Evolutionary conservation across 2,797 vertebrate species (phyloP), one percentile per base, ranked within the genome.

Genomic region (Microcaecilia unicolor): DNA sequence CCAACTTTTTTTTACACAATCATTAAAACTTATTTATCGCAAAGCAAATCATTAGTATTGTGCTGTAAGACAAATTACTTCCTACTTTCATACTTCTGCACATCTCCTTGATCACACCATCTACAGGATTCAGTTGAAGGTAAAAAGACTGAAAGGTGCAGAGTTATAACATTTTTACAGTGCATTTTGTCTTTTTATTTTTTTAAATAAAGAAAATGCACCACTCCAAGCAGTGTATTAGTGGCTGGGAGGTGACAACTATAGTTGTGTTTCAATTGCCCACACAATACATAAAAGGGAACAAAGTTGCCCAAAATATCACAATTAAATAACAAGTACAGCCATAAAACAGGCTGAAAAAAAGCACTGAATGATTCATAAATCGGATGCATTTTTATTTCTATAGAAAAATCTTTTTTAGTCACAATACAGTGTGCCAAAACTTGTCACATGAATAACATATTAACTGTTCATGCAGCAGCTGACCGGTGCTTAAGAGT

Each of bases 391-490:
- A 73, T 80, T 81, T 72, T 61, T 77, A 78, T 83, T n/a, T n/a
- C n/a, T n/a, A n/a, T n/a, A n/a, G n/a, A n/a, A n/a, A n/a, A n/a
- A n/a, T n/a, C n/a, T n/a, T n/a, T 76, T 80, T 75, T 83, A 82
- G 82, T 80, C 78, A 83, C 80, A 83, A 80, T 82, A 83, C 80
- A 80, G 68, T 56, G 71, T 73, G 81, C 80, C 78, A 66, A 34
- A 57, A 80, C 75, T 31, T 14, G 76, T 64, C 79, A 81, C 74
- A 72, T 64, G 70, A 81, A 81, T 82, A 74, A 74, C 80, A 72
- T 68, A 80, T 69, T 84, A 80, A 83, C 82, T 77, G 72, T 80
- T 73, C 86, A 85, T 85, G 81, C 83, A 86, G 76, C 74, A 83
- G 83, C 80, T 84, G 73, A 64, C 81, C 78, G 74, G 76, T 73